Evolutionary conservation across 2,113 vertebrate species (phyloP).

Genomic region (Echinops telfairi): DNA sequence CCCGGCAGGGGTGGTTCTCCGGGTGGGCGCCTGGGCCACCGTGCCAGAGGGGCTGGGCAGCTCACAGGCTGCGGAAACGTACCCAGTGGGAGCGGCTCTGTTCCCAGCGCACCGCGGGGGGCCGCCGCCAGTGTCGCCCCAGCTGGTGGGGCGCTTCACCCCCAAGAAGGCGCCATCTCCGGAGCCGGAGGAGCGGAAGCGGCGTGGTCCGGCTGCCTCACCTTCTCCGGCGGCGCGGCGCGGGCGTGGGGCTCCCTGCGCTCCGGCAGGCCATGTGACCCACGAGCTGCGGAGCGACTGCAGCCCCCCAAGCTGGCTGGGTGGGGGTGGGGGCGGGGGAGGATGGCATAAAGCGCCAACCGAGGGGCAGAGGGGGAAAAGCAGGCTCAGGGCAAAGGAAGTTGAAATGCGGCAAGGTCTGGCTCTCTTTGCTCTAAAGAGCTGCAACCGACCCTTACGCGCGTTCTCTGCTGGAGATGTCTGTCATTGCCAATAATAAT

Average conservation of each 20-base stretch:
- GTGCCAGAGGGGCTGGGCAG: not conserved
- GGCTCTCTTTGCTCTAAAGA: too few relatives aligned
- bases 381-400: conserved; percentile 44
- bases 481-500: not conserved
- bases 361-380: conserved; percentile 65
- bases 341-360: conserved; percentile 61
- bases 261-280: conserved; percentile 73
- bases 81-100: not conserved
- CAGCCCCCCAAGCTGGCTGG: conserved; percentile 36
- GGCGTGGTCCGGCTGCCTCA: not conserved
- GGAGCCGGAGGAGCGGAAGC: not conserved
- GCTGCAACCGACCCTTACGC: not conserved
- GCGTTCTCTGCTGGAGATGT: too few relatives aligned
- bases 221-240: conserved; percentile 37
- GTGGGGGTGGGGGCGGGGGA: too few relatives aligned
- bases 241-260: not conserved
- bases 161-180: not conserved
- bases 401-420: not conserved
- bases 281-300: conserved; percentile 43
- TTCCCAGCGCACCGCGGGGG: not conserved
- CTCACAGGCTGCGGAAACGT: conserved; percentile 9
- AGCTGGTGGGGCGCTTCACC: not conserved
- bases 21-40: not conserved
- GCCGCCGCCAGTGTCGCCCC: not conserved
- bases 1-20: not conserved